phyloP scores from a whole-genome alignment of 2,888 invertebrate genomes.

The Volucella inanis region DNA sequence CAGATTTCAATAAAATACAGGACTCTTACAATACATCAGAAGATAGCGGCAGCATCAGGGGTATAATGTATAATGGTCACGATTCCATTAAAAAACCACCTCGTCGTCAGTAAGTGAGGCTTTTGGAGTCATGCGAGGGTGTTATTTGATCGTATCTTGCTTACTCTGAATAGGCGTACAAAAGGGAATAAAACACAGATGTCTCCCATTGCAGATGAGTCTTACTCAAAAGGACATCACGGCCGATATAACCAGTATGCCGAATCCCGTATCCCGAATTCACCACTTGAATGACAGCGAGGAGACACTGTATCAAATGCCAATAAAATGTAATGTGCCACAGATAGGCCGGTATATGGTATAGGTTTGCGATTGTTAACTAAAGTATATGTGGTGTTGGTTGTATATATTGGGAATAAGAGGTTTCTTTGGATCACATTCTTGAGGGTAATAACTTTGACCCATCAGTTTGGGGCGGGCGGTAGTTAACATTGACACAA shows the following conservation, averaged over 20 bases:
- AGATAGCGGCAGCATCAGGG: conserved; percentile 8
- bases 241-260: conserved; percentile 7
- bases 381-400: conserved; percentile 18
- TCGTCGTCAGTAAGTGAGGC: conserved; percentile 20
- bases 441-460: conserved; percentile 48
- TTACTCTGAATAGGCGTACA: conserved; percentile 28
- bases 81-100: conserved; percentile 57
- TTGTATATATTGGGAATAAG: neutral
- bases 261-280: conserved; percentile 7
- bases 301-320: conserved; percentile 57
- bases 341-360: conserved; percentile 53
- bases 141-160: conserved; percentile 14
- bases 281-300: conserved; percentile 26
- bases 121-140: conserved; percentile 20
- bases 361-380: conserved; percentile 44
- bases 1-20: conserved; percentile 66
- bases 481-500: conserved; percentile 39
- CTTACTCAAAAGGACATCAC: conserved; percentile 45
- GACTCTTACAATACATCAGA: conserved; percentile 47
- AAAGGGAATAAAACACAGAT: conserved; percentile 67
- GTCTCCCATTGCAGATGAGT: conserved; percentile 53
- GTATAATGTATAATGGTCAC: conserved; percentile 34
- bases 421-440: conserved; percentile 7
- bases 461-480: conserved; percentile 17
- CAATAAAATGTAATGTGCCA: conserved; percentile 63